Evolutionary conservation across 2,797 vertebrate species (phyloP).

Genomic region (Phaenicophaeus curvirostris): DNA sequence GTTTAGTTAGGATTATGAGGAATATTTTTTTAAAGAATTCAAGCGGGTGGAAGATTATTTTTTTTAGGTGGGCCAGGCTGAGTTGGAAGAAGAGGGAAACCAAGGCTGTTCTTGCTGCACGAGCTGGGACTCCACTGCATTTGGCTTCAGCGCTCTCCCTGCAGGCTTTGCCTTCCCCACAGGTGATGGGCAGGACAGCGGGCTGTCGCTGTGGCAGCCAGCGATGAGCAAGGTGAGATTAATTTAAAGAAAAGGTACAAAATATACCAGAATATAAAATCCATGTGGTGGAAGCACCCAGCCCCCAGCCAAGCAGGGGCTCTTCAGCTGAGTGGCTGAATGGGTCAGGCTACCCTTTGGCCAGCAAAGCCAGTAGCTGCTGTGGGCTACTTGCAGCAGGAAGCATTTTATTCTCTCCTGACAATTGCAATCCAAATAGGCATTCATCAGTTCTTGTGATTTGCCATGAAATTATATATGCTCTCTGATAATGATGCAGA

Average conservation of each 20-base stretch:
- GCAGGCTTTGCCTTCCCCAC: rapidly evolving
- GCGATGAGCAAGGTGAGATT: rapidly evolving
- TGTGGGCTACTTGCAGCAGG: background rate
- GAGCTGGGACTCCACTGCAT: rapidly evolving
- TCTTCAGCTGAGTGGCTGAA: background rate
- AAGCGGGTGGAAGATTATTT: background rate
- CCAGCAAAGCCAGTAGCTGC: background rate
- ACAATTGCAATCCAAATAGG: background rate
- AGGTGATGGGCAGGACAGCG: background rate
- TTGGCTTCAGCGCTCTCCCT: background rate
- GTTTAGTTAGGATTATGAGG: background rate
- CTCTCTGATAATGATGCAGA: conserved; percentile 40
- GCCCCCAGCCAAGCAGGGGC: background rate
- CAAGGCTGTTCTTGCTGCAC: background rate
- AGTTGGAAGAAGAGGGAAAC: background rate
- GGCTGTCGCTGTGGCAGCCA: background rate
- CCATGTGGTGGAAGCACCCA: background rate
- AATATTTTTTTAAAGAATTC: background rate
- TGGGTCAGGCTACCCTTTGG: background rate
- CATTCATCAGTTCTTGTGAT: conserved; percentile 1
- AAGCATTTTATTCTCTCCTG: conserved; percentile 24
- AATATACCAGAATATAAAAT: background rate
- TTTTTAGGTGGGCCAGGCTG: background rate
- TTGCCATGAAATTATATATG: conserved; percentile 15
- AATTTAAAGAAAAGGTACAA: background rate